A percentile compares a stretch with the other conserved stretches of the same genome.
Conservation (phyloP, 2,888 invertebrate genomes). For the Drosophila atripex region DNA sequence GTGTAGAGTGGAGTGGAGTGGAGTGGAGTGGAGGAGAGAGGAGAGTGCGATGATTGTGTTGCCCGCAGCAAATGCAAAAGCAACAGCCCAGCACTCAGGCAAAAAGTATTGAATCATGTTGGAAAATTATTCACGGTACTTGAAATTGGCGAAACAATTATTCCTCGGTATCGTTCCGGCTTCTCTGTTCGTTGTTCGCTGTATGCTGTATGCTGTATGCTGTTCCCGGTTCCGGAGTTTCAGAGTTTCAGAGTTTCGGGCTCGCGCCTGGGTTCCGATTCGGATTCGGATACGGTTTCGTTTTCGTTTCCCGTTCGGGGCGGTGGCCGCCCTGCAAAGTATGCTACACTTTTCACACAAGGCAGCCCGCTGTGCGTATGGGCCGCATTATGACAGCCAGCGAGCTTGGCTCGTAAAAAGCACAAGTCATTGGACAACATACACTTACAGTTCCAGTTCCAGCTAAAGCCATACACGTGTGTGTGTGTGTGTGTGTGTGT, state of each 20-base stretch:
- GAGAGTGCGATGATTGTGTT: constrained; percentile 30
- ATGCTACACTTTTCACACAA: constrained; percentile 65
- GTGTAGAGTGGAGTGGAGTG: constrained; percentile 31
- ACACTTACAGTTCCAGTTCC: constrained; percentile 1
- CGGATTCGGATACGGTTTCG: constrained; percentile 6
- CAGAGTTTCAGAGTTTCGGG: background rate
- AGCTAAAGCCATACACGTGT: constrained; percentile 10
- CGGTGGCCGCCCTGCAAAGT: constrained; percentile 61
- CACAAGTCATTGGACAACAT: constrained; percentile 71
- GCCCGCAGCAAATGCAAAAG: constrained; percentile 22
- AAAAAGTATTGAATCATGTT: constrained; percentile 76
- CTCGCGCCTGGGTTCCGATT: constrained; percentile 6
- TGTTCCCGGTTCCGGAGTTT: constrained; percentile 12
- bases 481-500: background rate
- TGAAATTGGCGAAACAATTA: constrained; percentile 79
- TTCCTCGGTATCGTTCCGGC: constrained; percentile 41
- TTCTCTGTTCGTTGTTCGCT: background rate
- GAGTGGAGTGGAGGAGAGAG: constrained; percentile 34
- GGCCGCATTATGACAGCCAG: constrained; percentile 69
- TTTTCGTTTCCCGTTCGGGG: constrained; percentile 23
- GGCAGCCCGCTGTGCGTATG: constrained; percentile 45
- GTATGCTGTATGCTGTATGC: background rate
- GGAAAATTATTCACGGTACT: constrained; percentile 75
- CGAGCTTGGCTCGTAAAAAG: constrained; percentile 56
- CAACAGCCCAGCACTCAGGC: constrained; percentile 48